A percentile compares a stretch with the other conserved stretches of the same genome.
Evolutionary conservation across 2,888 invertebrate species (phyloP).

Genomic region (Drosophila borborema): DNA sequence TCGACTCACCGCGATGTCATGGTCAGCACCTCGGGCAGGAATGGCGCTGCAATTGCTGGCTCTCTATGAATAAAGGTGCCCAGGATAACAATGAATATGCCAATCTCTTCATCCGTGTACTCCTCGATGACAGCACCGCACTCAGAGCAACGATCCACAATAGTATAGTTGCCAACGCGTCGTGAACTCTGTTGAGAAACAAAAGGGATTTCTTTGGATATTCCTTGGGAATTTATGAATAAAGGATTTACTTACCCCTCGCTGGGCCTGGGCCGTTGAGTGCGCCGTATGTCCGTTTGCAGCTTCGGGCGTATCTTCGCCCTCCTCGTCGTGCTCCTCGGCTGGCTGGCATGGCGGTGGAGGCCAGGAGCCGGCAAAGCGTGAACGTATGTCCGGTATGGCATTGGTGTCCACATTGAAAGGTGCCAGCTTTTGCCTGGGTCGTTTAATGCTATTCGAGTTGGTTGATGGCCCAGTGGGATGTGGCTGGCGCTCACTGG

Average conservation of each 20-base stretch:
- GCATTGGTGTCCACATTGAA: slow-evolving; percentile 87
- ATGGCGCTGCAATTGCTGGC: slow-evolving; percentile 96
- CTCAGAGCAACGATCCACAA: slow-evolving; percentile 91
- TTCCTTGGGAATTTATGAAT: neutral
- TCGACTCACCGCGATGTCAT: slow-evolving; percentile 91
- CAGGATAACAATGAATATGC: slow-evolving; percentile 95
- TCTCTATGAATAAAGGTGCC: slow-evolving; percentile 98
- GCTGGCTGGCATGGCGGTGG: slow-evolving; percentile 83
- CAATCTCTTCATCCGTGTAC: slow-evolving; percentile 98
- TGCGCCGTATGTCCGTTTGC: slow-evolving; percentile 72
- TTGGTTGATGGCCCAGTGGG: slow-evolving; percentile 49
- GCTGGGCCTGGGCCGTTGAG: slow-evolving; percentile 37
- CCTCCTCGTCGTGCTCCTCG: slow-evolving; percentile 80
- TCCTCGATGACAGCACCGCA: slow-evolving; percentile 95
- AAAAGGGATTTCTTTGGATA: neutral
- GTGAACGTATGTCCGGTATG: slow-evolving; percentile 86
- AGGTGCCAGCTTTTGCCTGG: slow-evolving; percentile 86
- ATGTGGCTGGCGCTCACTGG: slow-evolving; percentile 54
- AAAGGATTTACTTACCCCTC: slow-evolving; percentile 83
- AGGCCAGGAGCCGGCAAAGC: slow-evolving; percentile 87
- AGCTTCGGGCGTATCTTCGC: slow-evolving; percentile 65
- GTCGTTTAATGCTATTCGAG: slow-evolving; percentile 85
- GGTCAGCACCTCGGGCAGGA: slow-evolving; percentile 95
- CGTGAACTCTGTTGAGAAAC: slow-evolving; percentile 86
- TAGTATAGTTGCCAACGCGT: slow-evolving; percentile 89